Evolutionary conservation across 2,888 invertebrate species (phyloP), one percentile per base, ranked within the genome.

Genomic region (Cheilosia impressa): DNA sequence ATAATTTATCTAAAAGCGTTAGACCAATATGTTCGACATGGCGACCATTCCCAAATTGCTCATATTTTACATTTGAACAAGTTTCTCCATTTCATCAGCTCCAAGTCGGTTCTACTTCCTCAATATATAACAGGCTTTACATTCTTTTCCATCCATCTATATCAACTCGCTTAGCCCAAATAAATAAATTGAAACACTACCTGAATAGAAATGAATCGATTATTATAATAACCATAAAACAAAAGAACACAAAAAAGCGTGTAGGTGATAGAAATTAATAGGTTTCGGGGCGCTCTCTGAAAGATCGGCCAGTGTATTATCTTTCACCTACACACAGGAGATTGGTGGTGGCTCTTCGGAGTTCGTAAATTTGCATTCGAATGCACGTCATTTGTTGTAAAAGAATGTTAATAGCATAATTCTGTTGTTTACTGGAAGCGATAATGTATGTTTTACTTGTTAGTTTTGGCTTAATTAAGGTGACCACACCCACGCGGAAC

Each of bases 131-230:
- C 65, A 52, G 65, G 73, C 65, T 71, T 84, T 53, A 38, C 24
- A 38, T 47, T 43, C 41, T 15, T 9, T 27, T 31, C 9, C 27
- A 50, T 27, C 52, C 27, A 47, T 41, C 55, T 17, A 27, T 31
- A 27, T 31, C 22, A 38, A 24, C 38, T 57, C 58, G 19, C 27
- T 10, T 57, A 66, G 38, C 50, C 38, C 19, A 38, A 10, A 13
- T 4, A 43, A 63, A 77, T 47, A 55, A 84, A 84, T 58, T 58
- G 53, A 79, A 79, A 83, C 62, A 73, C 62, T 52, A 68, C 55
- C 72, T 34, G 55, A 58, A 62, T 69, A 34, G 34, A 68, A 63
- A 62, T 69, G 62, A 66, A 53, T 45, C 52, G 68, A 75, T 73
- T 43, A 58, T 72, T 58, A 13, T 0, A 45, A 6, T 22, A 19